Evolutionary conservation across 2,113 vertebrate genomes (phyloP).

Genomic region (Glaucidium brasilianum): DNA sequence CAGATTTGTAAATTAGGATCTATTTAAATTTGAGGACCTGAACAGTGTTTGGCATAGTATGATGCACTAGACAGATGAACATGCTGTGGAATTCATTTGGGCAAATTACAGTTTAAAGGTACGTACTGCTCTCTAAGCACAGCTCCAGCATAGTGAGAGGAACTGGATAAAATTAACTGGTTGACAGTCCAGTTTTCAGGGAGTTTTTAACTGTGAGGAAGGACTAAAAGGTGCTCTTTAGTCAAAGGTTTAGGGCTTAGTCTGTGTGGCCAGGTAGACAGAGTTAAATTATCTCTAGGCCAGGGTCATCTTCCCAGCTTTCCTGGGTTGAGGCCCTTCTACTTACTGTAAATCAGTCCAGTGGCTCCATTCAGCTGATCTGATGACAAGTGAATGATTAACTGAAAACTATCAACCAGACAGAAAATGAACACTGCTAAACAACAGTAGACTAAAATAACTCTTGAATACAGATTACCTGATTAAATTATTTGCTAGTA

Average conservation of each 20-base stretch:
- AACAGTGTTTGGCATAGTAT: background rate
- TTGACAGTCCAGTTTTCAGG: background rate
- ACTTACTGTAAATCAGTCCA: slow-evolving; percentile 12
- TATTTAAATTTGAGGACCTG: background rate
- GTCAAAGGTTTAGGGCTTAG: background rate
- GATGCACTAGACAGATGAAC: background rate
- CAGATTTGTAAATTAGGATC: background rate
- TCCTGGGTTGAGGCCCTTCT: background rate
- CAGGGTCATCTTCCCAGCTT: background rate
- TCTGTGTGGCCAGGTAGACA: background rate
- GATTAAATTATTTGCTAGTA: background rate
- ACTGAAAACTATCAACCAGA: background rate
- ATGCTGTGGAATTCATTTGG: background rate
- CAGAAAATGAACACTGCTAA: background rate
- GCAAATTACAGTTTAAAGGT: background rate
- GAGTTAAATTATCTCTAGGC: background rate
- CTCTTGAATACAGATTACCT: background rate
- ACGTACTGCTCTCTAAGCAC: background rate
- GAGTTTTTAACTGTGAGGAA: background rate
- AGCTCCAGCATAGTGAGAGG: background rate
- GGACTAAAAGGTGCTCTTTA: background rate
- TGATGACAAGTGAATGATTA: slow-evolving; percentile 43
- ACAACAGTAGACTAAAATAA: background rate
- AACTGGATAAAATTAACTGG: background rate
- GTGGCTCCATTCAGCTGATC: background rate